These are phyloP conservation scores for Maconellicoccus hirsutus DNA, from an alignment of 1,140 invertebrate genomes.

Conservation along the genomic window DNA sequence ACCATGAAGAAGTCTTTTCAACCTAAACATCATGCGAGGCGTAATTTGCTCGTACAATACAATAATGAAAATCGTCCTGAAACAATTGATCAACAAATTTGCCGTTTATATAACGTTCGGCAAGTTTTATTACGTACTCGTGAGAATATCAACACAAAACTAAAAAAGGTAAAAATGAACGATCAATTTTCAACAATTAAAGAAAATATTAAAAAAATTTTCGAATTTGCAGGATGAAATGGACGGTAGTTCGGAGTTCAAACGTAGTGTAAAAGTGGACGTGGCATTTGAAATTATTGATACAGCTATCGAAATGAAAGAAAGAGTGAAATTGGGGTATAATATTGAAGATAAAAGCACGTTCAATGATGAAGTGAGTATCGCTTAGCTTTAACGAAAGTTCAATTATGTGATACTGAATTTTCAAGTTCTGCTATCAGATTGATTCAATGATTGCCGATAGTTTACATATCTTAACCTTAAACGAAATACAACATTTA, in stretches of 20 bases:
- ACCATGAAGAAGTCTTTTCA: background rate
- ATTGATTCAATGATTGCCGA: background rate
- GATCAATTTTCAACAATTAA: background rate
- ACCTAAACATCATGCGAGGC: background rate
- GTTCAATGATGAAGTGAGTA: background rate
- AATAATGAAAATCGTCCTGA: background rate
- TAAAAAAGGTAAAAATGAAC: background rate
- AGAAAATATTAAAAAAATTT: background rate
- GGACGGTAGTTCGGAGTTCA: background rate
- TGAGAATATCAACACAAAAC: background rate
- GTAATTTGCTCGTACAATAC: background rate
- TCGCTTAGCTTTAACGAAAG: background rate
- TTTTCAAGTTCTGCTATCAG: background rate
- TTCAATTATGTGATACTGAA: background rate
- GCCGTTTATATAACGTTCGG: background rate
- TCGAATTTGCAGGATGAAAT: background rate
- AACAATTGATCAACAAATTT: background rate
- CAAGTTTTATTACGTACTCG: background rate
- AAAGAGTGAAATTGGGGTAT: background rate
- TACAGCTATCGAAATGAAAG: background rate
- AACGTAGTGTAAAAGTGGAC: background rate
- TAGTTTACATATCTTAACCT: background rate
- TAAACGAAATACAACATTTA: background rate
- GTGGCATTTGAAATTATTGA: constrained; percentile 5
- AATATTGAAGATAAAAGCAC: background rate